Percentiles rank a stretch among this genome's conserved stretches.
phyloP scores from a whole-genome alignment of 2,113 vertebrate species.

The Dromas ardeola region DNA sequence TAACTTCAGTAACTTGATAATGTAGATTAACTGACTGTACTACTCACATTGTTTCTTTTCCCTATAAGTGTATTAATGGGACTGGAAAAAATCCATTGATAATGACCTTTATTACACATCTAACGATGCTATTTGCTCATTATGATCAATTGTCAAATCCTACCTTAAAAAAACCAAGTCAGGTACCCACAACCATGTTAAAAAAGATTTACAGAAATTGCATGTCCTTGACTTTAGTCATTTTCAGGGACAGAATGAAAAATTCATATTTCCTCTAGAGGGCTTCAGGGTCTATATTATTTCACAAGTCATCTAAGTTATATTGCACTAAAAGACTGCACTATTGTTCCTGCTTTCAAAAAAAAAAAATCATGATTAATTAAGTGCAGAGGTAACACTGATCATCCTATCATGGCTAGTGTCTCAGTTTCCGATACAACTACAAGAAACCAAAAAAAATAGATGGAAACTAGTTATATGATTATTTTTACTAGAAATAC shows the following conservation, averaged over 20 bases:
- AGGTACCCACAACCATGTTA: background rate
- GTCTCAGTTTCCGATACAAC: background rate
- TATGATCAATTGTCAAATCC: background rate
- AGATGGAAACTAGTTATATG: background rate
- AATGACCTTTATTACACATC: background rate
- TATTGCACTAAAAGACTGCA: background rate
- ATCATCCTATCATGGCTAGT: background rate
- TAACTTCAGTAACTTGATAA: background rate
- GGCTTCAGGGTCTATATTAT: constrained; percentile 31
- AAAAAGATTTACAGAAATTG: background rate
- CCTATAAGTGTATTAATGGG: background rate
- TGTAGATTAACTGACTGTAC: background rate
- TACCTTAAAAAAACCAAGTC: background rate
- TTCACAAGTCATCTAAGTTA: background rate
- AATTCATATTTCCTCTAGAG: constrained; percentile 49
- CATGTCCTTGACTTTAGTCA: constrained; percentile 6
- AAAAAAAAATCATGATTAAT: background rate
- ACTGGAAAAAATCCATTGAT: background rate
- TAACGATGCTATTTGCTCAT: background rate
- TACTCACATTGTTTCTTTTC: background rate
- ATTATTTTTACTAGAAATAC: background rate
- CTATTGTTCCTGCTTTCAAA: background rate
- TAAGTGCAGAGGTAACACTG: background rate
- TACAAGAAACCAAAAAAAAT: background rate
- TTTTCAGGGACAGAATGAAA: constrained; percentile 25